phyloP scores from a whole-genome alignment of 2,888 invertebrate genomes.

The Metellina segmentata region DNA sequence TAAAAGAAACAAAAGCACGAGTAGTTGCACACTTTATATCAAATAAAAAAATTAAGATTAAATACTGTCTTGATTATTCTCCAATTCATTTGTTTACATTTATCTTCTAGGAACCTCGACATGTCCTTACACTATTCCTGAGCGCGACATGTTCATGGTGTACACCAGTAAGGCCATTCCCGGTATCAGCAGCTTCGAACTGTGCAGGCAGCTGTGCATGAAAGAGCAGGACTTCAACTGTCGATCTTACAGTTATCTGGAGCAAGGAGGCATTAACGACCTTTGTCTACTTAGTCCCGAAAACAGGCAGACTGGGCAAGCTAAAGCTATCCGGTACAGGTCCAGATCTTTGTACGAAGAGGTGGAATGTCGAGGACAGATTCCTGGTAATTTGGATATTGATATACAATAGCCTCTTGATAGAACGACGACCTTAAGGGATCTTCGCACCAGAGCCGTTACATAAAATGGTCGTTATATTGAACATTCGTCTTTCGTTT shows the following conservation, averaged over 20 bases:
- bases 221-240: slow-evolving; percentile 82
- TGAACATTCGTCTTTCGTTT: too few relatives aligned
- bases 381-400: slow-evolving; percentile 13
- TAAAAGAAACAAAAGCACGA: too few relatives aligned
- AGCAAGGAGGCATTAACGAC: slow-evolving; percentile 77
- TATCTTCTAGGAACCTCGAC: slow-evolving; percentile 75
- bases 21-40: too few relatives aligned
- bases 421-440: too few relatives aligned
- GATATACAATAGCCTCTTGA: background rate
- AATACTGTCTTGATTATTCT: too few relatives aligned
- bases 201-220: slow-evolving; percentile 81
- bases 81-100: background rate
- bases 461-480: too few relatives aligned
- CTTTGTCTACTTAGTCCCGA: slow-evolving; percentile 89
- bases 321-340: slow-evolving; percentile 83
- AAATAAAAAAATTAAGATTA: too few relatives aligned
- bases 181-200: slow-evolving; percentile 78
- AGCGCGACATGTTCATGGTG: slow-evolving; percentile 80
- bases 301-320: slow-evolving; percentile 82
- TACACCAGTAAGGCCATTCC: slow-evolving; percentile 81
- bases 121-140: slow-evolving; percentile 81
- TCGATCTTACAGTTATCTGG: slow-evolving; percentile 79
- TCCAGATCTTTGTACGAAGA: slow-evolving; percentile 87
- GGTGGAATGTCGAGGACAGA: slow-evolving; percentile 82
- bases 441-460: too few relatives aligned